Evolutionary conservation across 2,888 invertebrate genomes (phyloP).

Genomic region (Dascillus cervinus): DNA sequence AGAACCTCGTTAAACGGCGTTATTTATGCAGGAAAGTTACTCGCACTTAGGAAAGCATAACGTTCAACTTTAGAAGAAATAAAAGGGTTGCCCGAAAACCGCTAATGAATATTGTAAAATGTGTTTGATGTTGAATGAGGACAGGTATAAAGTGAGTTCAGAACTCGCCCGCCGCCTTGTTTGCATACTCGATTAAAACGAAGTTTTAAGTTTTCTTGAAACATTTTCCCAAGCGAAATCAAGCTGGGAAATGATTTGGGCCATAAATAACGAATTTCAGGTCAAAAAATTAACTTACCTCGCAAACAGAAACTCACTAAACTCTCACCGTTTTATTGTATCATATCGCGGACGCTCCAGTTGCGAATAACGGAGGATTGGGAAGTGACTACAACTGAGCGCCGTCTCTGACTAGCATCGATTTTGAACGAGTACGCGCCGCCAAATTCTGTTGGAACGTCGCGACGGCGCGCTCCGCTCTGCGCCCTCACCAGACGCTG

Average conservation of each 20-base stretch:
- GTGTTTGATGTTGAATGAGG: constrained; percentile 19
- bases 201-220: constrained; percentile 29
- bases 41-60: no score
- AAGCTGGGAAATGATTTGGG: constrained; percentile 19
- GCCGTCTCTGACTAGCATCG: constrained; percentile 33
- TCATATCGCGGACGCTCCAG: constrained; percentile 10
- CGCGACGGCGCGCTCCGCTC: constrained; percentile 23
- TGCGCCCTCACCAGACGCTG: constrained; percentile 29
- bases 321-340: constrained; percentile 1
- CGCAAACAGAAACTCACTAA: no score
- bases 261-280: no score
- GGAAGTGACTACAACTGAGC: constrained; percentile 37
- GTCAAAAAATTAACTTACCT: no score
- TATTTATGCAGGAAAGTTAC: no score
- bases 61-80: no score
- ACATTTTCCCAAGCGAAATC: constrained; percentile 24
- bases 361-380: constrained; percentile 26
- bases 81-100: no score
- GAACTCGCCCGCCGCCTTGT: constrained; percentile 23
- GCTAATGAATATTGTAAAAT: constrained; percentile 22
- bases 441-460: constrained; percentile 22
- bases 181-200: constrained; percentile 37
- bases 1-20: no score
- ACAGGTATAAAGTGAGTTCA: constrained; percentile 15
- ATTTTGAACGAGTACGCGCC: constrained; percentile 35